Percentiles rank a stretch among this genome's conserved stretches.
Evolutionary conservation across 2,797 vertebrate species (phyloP).

Genomic region (Sebastes diaconus): DNA sequence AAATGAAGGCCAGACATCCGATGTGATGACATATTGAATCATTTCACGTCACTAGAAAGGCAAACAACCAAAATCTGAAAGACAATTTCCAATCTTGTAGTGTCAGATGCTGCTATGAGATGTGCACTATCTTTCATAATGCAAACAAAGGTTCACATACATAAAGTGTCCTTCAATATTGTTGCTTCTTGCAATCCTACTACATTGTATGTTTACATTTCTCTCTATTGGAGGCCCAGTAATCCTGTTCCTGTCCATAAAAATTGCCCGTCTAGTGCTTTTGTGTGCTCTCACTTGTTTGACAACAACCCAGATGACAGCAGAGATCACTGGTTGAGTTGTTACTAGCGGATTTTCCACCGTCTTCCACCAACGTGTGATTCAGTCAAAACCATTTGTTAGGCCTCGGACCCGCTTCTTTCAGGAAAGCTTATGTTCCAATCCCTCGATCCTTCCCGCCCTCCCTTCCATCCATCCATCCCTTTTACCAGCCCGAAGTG

Average conservation of each 20-base stretch:
- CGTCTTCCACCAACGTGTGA: background rate
- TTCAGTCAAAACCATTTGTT: slow-evolving; percentile 24
- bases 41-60: slow-evolving; percentile 22
- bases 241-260: background rate
- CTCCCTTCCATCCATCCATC: background rate
- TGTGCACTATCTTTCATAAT: background rate
- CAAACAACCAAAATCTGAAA: slow-evolving; percentile 33
- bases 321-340: slow-evolving; percentile 25
- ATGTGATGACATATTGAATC: slow-evolving; percentile 25
- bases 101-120: slow-evolving; percentile 7
- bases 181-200: background rate
- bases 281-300: slow-evolving; percentile 6
- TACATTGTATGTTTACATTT: slow-evolving; percentile 12
- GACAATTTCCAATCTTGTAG: slow-evolving; percentile 9
- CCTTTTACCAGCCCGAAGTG: slow-evolving; percentile 4
- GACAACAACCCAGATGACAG: slow-evolving; percentile 26
- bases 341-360: slow-evolving; percentile 22
- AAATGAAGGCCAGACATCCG: slow-evolving; percentile 8
- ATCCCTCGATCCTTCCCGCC: background rate
- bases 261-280: background rate
- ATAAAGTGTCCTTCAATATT: background rate
- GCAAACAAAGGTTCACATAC: background rate
- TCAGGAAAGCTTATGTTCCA: slow-evolving; percentile 14
- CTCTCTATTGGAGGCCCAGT: background rate
- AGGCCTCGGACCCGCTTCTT: background rate